Evolutionary conservation across 2,797 vertebrate genomes (phyloP).

Genomic region (Pteropus rufus): DNA sequence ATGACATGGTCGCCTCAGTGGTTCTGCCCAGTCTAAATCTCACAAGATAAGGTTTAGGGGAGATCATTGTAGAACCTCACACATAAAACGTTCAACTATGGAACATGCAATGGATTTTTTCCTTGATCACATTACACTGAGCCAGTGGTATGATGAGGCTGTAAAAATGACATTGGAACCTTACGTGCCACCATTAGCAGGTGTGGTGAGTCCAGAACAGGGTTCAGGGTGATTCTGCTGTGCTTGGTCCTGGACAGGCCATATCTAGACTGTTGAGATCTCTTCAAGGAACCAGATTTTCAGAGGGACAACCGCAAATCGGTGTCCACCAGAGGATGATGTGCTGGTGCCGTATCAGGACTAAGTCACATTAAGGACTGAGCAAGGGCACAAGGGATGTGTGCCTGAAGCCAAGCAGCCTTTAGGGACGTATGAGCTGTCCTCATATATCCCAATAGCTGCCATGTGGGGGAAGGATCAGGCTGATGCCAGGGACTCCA

Average conservation of each 20-base stretch:
- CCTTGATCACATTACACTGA: not conserved
- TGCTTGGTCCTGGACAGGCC: not conserved
- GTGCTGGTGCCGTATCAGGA: not conserved
- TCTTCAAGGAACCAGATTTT: not conserved
- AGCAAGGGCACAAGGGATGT: not conserved
- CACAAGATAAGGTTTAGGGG: not conserved
- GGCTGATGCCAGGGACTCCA: slow-evolving; percentile 71
- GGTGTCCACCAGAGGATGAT: not conserved
- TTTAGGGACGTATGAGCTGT: slow-evolving; percentile 7
- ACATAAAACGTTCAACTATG: not conserved
- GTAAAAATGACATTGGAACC: not conserved
- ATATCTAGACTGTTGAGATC: not conserved
- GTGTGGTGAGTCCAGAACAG: not conserved
- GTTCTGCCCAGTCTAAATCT: not conserved
- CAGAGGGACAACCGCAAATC: not conserved
- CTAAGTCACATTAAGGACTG: not conserved
- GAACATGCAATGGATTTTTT: not conserved
- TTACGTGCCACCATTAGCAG: not conserved
- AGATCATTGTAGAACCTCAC: not conserved
- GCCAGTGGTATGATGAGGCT: not conserved
- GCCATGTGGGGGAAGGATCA: slow-evolving; percentile 52
- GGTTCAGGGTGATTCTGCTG: not conserved
- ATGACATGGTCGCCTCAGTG: not conserved
- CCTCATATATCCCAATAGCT: slow-evolving; percentile 64
- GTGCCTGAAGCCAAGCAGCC: not conserved